phyloP scores from a whole-genome alignment of 2,113 vertebrate species.

The Centropus bengalensis region DNA sequence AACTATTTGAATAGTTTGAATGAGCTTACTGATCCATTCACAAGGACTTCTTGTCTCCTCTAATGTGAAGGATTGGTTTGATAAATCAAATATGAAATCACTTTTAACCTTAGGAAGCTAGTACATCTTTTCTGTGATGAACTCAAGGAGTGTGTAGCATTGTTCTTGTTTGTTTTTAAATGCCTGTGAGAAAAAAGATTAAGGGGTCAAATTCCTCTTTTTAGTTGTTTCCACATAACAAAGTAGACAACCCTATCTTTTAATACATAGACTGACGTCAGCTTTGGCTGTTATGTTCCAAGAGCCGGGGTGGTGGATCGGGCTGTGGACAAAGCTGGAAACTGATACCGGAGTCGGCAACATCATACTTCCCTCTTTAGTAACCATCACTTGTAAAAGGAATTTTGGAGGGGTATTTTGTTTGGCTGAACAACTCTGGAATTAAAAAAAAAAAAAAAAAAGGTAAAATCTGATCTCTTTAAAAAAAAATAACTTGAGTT shows the following conservation, averaged over 20 bases:
- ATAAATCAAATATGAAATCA: neutral
- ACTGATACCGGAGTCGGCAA: neutral
- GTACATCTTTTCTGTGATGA: neutral
- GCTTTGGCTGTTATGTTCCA: neutral
- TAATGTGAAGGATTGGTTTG: neutral
- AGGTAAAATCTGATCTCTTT: neutral
- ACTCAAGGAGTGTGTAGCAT: neutral
- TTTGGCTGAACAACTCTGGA: neutral
- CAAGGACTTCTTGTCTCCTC: neutral
- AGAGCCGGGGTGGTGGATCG: neutral
- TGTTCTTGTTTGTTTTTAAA: neutral
- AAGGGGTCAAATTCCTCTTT: neutral
- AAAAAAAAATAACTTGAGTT: neutral
- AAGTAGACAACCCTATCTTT: neutral
- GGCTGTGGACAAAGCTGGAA: neutral
- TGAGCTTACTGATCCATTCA: slow-evolving; percentile 4
- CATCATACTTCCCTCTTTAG: rapidly evolving
- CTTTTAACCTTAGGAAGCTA: neutral
- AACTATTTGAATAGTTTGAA: slow-evolving; percentile 35
- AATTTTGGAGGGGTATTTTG: neutral
- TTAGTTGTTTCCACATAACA: neutral
- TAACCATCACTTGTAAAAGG: neutral
- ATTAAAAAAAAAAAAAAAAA: too few relatives aligned
- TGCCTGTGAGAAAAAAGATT: neutral
- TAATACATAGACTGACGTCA: rapidly evolving